Evolutionary conservation across 2,888 invertebrate species (phyloP).

Genomic region (Heterodera filipjevi): DNA sequence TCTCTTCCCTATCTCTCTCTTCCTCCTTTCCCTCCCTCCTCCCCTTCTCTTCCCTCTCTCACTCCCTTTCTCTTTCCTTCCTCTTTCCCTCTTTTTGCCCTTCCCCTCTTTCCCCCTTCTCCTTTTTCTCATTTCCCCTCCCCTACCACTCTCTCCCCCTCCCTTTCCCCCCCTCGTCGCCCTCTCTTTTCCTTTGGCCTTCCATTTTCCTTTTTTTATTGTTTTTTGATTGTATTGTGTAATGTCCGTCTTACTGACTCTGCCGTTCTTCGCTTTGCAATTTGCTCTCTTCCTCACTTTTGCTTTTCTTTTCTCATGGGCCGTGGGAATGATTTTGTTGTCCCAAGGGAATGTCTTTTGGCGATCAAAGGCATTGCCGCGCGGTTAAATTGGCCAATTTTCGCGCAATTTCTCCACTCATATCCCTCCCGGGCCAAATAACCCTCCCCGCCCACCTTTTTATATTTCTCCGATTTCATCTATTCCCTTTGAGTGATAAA

Average conservation of each 20-base stretch:
- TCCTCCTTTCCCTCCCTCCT: no score
- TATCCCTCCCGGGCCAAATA: neutral
- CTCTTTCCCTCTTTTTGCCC: no score
- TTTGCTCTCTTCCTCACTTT: neutral
- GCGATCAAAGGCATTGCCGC: neutral
- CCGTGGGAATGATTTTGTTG: conserved; percentile 4
- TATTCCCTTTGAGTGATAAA: neutral
- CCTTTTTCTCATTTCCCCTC: no score
- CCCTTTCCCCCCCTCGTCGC: no score
- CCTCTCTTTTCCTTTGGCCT: no score
- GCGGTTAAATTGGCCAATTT: conserved; percentile 1
- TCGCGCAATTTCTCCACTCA: neutral
- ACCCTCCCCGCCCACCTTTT: neutral
- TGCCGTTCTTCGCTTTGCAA: neutral
- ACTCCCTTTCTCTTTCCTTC: no score
- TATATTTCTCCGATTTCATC: neutral
- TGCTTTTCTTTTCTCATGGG: neutral
- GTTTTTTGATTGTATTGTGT: conserved; percentile 4
- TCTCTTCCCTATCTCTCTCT: no score
- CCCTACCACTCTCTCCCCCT: no score
- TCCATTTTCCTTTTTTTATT: no score
- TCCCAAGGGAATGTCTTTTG: neutral
- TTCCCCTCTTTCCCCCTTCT: no score
- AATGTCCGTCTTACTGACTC: neutral
- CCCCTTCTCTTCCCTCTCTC: no score